Percentiles rank a stretch among this genome's conserved stretches.
Conservation (phyloP, 2,888 invertebrate genomes). For the Hartigia nigra region DNA sequence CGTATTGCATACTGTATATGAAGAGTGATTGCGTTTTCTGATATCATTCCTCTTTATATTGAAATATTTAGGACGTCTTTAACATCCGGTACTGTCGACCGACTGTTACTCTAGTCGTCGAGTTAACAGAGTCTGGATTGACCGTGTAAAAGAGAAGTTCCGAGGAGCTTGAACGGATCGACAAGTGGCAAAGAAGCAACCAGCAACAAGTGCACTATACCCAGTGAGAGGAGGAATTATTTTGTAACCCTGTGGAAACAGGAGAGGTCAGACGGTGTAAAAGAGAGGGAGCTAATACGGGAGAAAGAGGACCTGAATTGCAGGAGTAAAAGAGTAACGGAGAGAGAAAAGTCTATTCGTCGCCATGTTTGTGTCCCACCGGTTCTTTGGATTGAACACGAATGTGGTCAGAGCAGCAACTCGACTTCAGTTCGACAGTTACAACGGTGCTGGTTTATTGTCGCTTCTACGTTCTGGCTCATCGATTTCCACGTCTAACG, state of each 20-base stretch:
- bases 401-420: slow-evolving; percentile 44
- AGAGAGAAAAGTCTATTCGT: slow-evolving; percentile 17
- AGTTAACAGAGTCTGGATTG: too few relatives aligned
- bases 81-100: too few relatives aligned
- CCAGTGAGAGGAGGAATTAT: slow-evolving; percentile 7
- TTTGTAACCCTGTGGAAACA: slow-evolving; percentile 8
- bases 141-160: too few relatives aligned
- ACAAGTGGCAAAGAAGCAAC: too few relatives aligned
- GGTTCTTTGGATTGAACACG: slow-evolving; percentile 39
- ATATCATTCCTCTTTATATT: too few relatives aligned
- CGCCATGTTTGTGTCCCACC: slow-evolving; percentile 54
- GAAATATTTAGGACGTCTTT: too few relatives aligned
- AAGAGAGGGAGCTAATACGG: slow-evolving; percentile 8
- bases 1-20: too few relatives aligned
- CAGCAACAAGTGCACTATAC: too few relatives aligned
- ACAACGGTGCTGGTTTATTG: slow-evolving; percentile 32
- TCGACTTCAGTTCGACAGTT: slow-evolving; percentile 28
- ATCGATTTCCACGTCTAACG: slow-evolving; percentile 2
- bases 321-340: neutral
- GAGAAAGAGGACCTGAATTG: slow-evolving; percentile 7
- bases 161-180: too few relatives aligned
- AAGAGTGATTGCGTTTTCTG: too few relatives aligned
- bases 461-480: slow-evolving; percentile 15
- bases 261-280: slow-evolving; percentile 17
- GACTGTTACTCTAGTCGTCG: too few relatives aligned